A percentile compares a stretch with the other conserved stretches of the same genome.
phyloP scores from a whole-genome alignment of 2,797 vertebrate species.

The Chelon labrosus region DNA sequence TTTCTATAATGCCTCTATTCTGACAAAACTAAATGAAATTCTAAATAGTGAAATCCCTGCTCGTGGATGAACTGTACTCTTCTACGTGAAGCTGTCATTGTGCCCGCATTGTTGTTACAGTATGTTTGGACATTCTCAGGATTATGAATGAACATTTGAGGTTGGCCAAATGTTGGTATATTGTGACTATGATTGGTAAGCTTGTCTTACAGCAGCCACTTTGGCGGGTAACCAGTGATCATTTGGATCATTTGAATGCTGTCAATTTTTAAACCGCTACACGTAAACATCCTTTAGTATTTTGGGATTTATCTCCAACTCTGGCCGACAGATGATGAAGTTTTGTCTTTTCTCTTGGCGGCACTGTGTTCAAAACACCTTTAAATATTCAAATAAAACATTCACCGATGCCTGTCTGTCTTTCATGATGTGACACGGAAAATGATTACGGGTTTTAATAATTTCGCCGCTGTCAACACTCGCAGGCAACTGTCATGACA shows the following conservation, averaged over 20 bases:
- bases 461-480: constrained; percentile 61
- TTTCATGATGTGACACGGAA: constrained; percentile 42
- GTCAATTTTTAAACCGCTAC: neutral
- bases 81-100: constrained; percentile 4
- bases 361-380: constrained; percentile 23
- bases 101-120: constrained; percentile 3
- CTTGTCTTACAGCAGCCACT: neutral
- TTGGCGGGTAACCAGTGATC: constrained; percentile 28
- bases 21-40: constrained; percentile 10
- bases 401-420: constrained; percentile 38
- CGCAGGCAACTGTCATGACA: constrained; percentile 50
- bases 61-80: constrained; percentile 2
- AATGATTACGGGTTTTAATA: constrained; percentile 58
- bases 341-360: neutral
- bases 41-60: neutral
- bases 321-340: neutral
- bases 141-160: constrained; percentile 6
- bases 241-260: constrained; percentile 19
- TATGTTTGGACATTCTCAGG: neutral
- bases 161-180: constrained; percentile 5
- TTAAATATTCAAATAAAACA: constrained; percentile 40
- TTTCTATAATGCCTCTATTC: neutral
- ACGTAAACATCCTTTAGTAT: constrained; percentile 8
- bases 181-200: constrained; percentile 14
- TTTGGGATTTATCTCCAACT: neutral